Conservation (phyloP, 1,140 invertebrate species). For the Cataglyphis hispanica region DNA sequence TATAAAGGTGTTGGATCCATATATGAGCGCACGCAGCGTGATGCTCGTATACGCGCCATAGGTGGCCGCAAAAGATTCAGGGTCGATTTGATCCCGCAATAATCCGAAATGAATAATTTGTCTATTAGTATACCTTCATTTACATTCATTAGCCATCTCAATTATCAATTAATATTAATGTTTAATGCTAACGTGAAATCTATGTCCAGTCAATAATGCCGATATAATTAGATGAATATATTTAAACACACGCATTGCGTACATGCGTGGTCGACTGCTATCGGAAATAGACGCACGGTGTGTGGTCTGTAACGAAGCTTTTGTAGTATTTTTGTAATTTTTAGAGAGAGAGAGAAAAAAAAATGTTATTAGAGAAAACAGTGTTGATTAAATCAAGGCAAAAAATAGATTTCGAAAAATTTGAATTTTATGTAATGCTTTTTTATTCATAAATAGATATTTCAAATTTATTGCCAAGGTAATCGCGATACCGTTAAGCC, state of each 20-base stretch:
- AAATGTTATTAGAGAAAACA: constrained; percentile 30
- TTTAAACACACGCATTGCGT: background rate
- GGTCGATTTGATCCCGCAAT: background rate
- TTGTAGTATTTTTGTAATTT: background rate
- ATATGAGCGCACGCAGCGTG: constrained; percentile 29
- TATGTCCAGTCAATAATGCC: background rate
- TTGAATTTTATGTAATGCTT: background rate
- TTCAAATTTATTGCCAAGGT: background rate
- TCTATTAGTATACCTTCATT: too few species aligned
- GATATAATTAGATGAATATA: constrained; percentile 45
- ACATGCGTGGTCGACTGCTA: background rate
- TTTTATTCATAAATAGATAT: background rate
- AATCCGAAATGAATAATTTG: background rate
- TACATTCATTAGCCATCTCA: background rate
- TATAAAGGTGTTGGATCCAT: constrained; percentile 55
- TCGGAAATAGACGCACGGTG: constrained; percentile 42
- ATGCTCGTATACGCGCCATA: constrained; percentile 30
- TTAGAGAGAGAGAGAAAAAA: background rate
- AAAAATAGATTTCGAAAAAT: background rate
- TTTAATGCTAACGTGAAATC: background rate
- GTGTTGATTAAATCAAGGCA: background rate
- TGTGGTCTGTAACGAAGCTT: constrained; percentile 18
- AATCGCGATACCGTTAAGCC: background rate
- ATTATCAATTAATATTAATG: background rate
- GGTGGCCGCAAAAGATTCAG: constrained; percentile 36